Evolutionary conservation across 1,140 invertebrate species (phyloP).

Genomic region (Ganaspis sp.): DNA sequence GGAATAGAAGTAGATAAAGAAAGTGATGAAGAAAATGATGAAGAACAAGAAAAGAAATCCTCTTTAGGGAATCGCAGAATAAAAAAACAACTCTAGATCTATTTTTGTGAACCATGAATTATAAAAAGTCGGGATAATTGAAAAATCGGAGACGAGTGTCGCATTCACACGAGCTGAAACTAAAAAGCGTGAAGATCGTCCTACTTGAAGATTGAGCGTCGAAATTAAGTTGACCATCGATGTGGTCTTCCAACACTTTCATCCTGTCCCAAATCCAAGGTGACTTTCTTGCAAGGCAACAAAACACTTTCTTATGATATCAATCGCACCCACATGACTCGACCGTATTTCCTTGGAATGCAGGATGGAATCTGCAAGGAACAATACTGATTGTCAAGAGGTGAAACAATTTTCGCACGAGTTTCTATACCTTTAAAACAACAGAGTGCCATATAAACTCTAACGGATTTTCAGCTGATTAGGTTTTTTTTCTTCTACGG

Average conservation of each 20-base stretch:
- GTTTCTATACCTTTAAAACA: conserved; percentile 21
- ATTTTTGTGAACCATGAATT: background rate
- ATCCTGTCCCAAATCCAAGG: conserved; percentile 47
- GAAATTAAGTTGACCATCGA: conserved; percentile 52
- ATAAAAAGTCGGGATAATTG: background rate
- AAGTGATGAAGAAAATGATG: too few relatives aligned
- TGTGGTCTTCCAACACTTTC: conserved; percentile 53
- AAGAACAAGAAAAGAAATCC: background rate
- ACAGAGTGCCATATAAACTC: conserved; percentile 20
- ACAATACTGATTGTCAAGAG: conserved; percentile 19
- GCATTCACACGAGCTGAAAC: conserved; percentile 34
- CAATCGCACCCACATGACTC: conserved; percentile 20
- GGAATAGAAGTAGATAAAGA: too few relatives aligned
- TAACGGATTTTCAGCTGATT: background rate
- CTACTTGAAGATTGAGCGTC: conserved; percentile 49
- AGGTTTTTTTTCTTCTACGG: background rate
- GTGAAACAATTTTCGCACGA: background rate
- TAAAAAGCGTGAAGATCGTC: conserved; percentile 57
- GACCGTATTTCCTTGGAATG: conserved; percentile 14
- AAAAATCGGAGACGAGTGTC: background rate
- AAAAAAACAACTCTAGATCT: background rate
- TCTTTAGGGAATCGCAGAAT: background rate
- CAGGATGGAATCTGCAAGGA: background rate
- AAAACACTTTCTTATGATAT: conserved; percentile 23
- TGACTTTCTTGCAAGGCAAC: conserved; percentile 45